Evolutionary conservation across 2,113 vertebrate species (phyloP), one percentile per base, ranked within the genome.

Genomic region (Actenoides hombroni): DNA sequence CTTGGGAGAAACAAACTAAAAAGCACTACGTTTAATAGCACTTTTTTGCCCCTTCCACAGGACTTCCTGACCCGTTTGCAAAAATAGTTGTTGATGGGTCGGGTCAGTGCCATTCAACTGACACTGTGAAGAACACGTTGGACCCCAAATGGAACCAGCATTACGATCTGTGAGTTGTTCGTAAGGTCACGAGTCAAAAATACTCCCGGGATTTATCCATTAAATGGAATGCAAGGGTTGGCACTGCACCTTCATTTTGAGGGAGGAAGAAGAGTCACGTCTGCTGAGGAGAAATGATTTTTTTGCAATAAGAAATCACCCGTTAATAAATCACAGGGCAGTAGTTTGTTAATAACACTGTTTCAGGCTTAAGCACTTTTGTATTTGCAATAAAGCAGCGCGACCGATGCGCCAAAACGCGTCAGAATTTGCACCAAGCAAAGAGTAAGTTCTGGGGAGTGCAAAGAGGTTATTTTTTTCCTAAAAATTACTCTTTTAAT

Each of bases 71-170:
- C 95, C 99, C 99, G 1, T 99, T 99, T 96, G 99, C 99, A 86
- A 99, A 99, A 98, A 98, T 99, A 28, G 99, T 99, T 42, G 99
- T 99, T 71, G 99, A 99, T n/a, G 99, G 99, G 91, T 99, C 99
- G 17, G 99, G 99, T 94, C 99, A 99, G 97, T 99, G 99, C 98
- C 99, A 99, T 97, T 99, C 99, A 14, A 99, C 99, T 86, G 99
- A 99, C 98, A 99, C 99, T 92, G 99, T 99, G 98, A 99, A 99
- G 98, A 99, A 99, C 98, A 99, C 99, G 3, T 95, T 99, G 98
- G 99, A 99, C 98, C 99, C 99, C 93, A 99, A 99, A 96, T 99
- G 99, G 99, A 99, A 99, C 98, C 99, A 99, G 97, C 99, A 99
- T 97, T 99, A 99, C 2, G 99, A 99, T 91, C 98, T 99, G 99